Evolutionary conservation across 2,888 invertebrate genomes (phyloP).

Genomic region (Caenorhabditis plicata): DNA sequence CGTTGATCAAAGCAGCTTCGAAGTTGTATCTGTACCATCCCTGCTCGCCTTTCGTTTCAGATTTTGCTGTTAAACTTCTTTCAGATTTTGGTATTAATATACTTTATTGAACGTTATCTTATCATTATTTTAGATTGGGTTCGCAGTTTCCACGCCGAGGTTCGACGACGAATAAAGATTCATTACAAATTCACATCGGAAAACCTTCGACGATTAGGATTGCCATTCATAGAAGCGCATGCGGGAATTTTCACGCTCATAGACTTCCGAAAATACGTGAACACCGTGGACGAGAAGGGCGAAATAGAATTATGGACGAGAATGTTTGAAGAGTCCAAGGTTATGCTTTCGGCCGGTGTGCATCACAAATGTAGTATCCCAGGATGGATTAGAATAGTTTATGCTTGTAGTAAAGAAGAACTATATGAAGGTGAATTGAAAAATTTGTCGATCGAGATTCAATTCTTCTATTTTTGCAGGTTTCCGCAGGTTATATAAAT

Average conservation of each 20-base stretch:
- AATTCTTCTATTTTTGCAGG: too few species aligned
- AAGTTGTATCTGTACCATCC: slow-evolving; percentile 48
- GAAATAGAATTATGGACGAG: slow-evolving; percentile 37
- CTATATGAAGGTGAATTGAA: too few species aligned
- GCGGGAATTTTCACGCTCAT: slow-evolving; percentile 48
- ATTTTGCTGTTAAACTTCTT: slow-evolving; percentile 38
- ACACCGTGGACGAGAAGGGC: slow-evolving; percentile 7
- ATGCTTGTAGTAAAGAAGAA: slow-evolving; percentile 45
- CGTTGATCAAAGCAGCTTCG: slow-evolving; percentile 31
- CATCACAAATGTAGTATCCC: slow-evolving; percentile 48
- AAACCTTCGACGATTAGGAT: slow-evolving; percentile 32
- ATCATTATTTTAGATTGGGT: slow-evolving; percentile 34
- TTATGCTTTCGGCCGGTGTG: slow-evolving; percentile 59
- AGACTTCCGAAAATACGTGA: slow-evolving; percentile 41
- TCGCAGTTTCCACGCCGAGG: slow-evolving; percentile 27
- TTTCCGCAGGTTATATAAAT: slow-evolving; percentile 20
- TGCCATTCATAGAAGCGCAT: slow-evolving; percentile 36
- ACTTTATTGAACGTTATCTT: too few species aligned
- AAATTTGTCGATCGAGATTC: too few species aligned
- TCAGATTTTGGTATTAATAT: slow-evolving; percentile 44
- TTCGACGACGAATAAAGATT: slow-evolving; percentile 27
- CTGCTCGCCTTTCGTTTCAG: slow-evolving; percentile 50
- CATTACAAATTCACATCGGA: slow-evolving; percentile 39
- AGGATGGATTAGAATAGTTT: slow-evolving; percentile 65
- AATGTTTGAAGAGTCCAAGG: slow-evolving; percentile 37